Conservation (phyloP, 1,140 invertebrate species). For the Hydropsyche tenuis region DNA sequence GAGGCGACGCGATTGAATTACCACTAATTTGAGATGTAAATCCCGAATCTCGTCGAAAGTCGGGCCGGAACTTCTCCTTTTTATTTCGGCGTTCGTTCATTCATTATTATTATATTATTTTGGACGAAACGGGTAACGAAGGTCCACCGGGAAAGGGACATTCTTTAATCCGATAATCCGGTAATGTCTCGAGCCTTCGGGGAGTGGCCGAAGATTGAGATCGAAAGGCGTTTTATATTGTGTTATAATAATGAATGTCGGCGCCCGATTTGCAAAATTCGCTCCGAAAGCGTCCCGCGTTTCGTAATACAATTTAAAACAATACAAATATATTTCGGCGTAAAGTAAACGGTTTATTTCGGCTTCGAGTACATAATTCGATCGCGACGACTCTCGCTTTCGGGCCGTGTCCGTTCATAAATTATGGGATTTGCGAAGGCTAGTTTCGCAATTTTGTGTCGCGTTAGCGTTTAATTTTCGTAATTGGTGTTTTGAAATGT, state of each 20-base stretch:
- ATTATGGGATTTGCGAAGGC: too few species aligned
- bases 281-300: not conserved
- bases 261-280: not conserved
- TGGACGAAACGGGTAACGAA: too few species aligned
- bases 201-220: not conserved
- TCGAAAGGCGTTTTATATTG: not conserved
- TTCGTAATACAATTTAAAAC: not conserved
- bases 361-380: too few species aligned
- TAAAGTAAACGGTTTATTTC: not conserved
- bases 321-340: not conserved
- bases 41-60: not conserved
- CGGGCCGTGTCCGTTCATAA: too few species aligned
- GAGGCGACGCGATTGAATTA: conserved; percentile 7
- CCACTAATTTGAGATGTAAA: conserved; percentile 13
- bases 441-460: too few species aligned
- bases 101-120: not conserved
- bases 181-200: not conserved
- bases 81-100: not conserved
- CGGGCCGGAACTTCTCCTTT: not conserved
- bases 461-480: too few species aligned
- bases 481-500: too few species aligned
- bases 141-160: not conserved
- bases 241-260: not conserved
- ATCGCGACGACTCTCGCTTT: too few species aligned
- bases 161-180: conserved; percentile 18